A percentile compares a stretch with the other conserved stretches of the same genome.
Conservation (phyloP, 2,113 vertebrate genomes). For the Podarcis raffonei region DNA sequence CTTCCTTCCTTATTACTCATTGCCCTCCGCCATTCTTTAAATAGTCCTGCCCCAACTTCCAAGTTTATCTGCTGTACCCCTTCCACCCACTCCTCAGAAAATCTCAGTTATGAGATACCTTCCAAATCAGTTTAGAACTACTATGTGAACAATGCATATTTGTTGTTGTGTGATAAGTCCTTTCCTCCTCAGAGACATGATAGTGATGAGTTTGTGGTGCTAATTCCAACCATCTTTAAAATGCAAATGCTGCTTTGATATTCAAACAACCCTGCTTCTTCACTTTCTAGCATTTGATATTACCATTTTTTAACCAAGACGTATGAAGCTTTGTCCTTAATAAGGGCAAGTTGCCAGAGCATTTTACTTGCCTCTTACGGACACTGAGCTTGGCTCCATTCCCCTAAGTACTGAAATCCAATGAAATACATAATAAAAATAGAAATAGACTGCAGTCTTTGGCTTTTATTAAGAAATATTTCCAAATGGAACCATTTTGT, state of each 20-base stretch:
- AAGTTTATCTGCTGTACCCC: neutral
- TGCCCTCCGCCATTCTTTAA: neutral
- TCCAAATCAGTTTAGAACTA: neutral
- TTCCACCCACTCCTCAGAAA: neutral
- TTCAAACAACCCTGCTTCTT: neutral
- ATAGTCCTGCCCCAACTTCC: neutral
- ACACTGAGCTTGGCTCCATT: neutral
- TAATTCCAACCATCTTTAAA: neutral
- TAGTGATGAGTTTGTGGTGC: neutral
- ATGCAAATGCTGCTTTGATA: neutral
- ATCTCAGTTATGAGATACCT: neutral
- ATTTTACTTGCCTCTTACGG: neutral
- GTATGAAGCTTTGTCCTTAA: neutral
- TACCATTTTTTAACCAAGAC: neutral
- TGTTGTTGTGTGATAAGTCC: neutral
- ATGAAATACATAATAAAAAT: conserved; percentile 2
- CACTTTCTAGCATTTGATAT: neutral
- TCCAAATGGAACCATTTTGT: conserved; percentile 4
- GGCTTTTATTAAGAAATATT: conserved; percentile 13
- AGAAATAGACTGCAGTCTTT: conserved; percentile 5
- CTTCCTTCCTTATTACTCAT: neutral
- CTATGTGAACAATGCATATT: neutral
- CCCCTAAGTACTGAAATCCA: neutral
- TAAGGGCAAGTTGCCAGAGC: neutral
- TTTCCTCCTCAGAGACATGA: neutral